phyloP scores from a whole-genome alignment of 2,113 vertebrate genomes.

The Anser cygnoides region DNA sequence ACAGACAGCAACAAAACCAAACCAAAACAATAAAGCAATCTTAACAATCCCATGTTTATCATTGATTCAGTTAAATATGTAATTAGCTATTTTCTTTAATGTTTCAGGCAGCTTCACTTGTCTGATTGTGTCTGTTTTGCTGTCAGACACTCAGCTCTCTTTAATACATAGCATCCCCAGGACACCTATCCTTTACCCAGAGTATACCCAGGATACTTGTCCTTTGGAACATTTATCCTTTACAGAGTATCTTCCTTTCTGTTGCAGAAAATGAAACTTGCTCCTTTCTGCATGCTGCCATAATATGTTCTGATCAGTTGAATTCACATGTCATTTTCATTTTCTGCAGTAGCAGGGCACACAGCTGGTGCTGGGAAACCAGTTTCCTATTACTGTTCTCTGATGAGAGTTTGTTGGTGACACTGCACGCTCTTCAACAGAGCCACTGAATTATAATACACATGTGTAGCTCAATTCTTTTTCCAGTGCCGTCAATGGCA shows the following conservation, averaged over 20 bases:
- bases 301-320: constrained; percentile 33
- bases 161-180: constrained; percentile 12
- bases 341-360: background rate
- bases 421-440: background rate
- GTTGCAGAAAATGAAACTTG: constrained; percentile 21
- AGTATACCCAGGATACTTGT: constrained; percentile 24
- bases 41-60: background rate
- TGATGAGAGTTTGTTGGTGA: constrained; percentile 33
- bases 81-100: constrained; percentile 17
- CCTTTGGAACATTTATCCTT: constrained; percentile 45
- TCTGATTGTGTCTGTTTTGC: background rate
- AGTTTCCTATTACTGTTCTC: background rate
- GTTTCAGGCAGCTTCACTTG: background rate
- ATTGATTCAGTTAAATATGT: background rate
- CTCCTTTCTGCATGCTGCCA: background rate
- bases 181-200: constrained; percentile 26
- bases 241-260: constrained; percentile 3
- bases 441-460: background rate
- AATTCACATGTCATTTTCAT: constrained; percentile 44
- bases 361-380: constrained; percentile 5
- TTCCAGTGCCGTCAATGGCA: background rate
- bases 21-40: background rate
- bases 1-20: background rate
- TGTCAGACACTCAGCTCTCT: constrained; percentile 8
- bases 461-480: background rate